These are phyloP conservation scores for Vulpes vulpes DNA, from an alignment of 2,113 vertebrate genomes.

Conservation along the genomic window DNA sequence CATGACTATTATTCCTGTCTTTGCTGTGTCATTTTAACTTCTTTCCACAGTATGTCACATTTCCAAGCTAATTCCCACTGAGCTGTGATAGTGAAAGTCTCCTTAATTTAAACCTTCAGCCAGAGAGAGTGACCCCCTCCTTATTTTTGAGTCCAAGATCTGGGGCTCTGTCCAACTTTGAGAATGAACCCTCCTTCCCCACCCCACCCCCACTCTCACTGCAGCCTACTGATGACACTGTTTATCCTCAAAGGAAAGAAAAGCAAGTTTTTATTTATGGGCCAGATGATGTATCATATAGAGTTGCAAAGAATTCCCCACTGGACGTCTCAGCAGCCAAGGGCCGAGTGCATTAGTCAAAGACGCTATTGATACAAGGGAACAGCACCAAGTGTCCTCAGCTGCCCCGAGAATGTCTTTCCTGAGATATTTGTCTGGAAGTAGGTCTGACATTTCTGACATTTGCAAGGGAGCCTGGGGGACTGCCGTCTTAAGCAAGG, in stretches of 20 bases:
- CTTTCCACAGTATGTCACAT: background rate
- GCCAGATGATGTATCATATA: background rate
- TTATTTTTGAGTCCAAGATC: background rate
- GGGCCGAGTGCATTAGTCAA: background rate
- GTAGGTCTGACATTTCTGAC: slow-evolving; percentile 38
- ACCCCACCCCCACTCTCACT: background rate
- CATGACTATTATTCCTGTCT: background rate
- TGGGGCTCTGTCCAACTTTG: background rate
- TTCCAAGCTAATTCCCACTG: slow-evolving; percentile 28
- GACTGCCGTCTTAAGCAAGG: background rate
- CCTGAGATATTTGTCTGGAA: background rate
- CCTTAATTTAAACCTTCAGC: background rate
- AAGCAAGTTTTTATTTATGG: slow-evolving; percentile 30
- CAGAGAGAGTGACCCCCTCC: background rate
- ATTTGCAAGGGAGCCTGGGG: slow-evolving; percentile 40
- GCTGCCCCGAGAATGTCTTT: slow-evolving; percentile 11
- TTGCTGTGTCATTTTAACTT: background rate
- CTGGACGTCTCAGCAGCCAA: slow-evolving; percentile 1
- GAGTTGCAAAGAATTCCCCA: background rate
- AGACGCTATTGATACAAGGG: background rate
- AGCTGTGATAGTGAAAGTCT: background rate
- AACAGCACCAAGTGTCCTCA: slow-evolving; percentile 42
- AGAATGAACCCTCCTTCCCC: background rate
- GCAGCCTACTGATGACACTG: background rate
- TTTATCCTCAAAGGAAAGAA: slow-evolving; percentile 53